phyloP scores from a whole-genome alignment of 2,888 invertebrate genomes.

The Arrhopalites spinosus region DNA sequence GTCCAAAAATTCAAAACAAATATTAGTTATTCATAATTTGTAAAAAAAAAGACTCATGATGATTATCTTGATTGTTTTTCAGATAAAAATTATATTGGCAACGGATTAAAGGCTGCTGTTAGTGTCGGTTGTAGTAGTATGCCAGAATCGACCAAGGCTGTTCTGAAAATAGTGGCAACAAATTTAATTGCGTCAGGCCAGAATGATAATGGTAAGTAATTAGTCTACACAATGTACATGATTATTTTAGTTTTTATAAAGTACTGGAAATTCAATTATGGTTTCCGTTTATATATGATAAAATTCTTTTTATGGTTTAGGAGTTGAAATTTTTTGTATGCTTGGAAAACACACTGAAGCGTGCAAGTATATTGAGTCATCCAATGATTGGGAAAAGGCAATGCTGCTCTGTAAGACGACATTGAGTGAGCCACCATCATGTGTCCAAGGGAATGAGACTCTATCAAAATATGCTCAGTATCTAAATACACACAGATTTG shows the following conservation, averaged over 20 bases:
- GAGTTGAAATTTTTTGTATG: constrained; percentile 52
- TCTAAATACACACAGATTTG: constrained; percentile 50
- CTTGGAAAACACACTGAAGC: constrained; percentile 53
- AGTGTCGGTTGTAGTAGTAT: constrained; percentile 49
- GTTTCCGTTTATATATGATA: neutral
- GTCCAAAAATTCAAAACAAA: neutral
- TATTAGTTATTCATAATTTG: no score
- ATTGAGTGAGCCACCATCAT: constrained; percentile 40
- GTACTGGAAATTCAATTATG: neutral
- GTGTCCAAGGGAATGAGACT: constrained; percentile 44
- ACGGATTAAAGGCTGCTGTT: constrained; percentile 54
- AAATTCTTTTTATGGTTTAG: constrained; percentile 19
- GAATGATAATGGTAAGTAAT: constrained; percentile 47
- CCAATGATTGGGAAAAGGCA: constrained; percentile 54
- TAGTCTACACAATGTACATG: neutral
- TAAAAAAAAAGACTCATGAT: neutral
- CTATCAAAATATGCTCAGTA: constrained; percentile 54
- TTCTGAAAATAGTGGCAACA: constrained; percentile 54
- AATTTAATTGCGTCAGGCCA: constrained; percentile 54
- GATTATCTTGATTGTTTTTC: neutral
- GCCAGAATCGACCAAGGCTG: constrained; percentile 54
- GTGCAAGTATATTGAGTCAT: constrained; percentile 53
- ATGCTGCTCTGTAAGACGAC: constrained; percentile 52
- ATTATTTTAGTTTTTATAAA: neutral
- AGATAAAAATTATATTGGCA: constrained; percentile 48